These are phyloP conservation scores for Drosophila triauraria DNA, from an alignment of 1,140 invertebrate species.

Conservation along the genomic window DNA sequence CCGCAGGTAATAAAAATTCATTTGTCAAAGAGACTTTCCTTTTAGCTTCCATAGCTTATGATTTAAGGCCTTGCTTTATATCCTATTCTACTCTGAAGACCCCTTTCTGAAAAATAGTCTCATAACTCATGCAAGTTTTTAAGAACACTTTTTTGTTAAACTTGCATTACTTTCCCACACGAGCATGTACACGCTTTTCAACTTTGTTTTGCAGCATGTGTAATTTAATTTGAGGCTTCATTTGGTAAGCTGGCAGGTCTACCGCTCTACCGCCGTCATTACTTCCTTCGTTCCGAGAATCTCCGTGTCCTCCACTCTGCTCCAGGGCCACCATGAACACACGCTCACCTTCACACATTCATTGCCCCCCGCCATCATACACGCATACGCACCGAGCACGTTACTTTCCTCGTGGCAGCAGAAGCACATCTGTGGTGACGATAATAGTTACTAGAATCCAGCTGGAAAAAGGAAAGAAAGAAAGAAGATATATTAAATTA, in stretches of 20 bases:
- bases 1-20: too few relatives aligned
- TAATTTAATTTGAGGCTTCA: constrained; percentile 48
- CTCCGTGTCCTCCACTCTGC: neutral
- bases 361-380: neutral
- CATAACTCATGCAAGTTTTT: constrained; percentile 1
- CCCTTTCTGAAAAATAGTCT: neutral
- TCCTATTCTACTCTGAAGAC: neutral
- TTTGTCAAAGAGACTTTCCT: too few relatives aligned
- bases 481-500: neutral
- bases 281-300: neutral
- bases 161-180: neutral
- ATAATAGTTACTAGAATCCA: neutral
- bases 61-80: neutral
- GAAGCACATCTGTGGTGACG: neutral
- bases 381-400: constrained; percentile 24
- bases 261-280: neutral
- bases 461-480: neutral
- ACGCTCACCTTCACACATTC: constrained; percentile 18
- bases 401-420: constrained; percentile 24
- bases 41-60: too few relatives aligned
- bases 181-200: constrained; percentile 11
- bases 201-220: constrained; percentile 24
- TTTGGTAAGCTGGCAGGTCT: constrained; percentile 12
- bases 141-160: constrained; percentile 1
- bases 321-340: constrained; percentile 21